A percentile compares a stretch with the other conserved stretches of the same genome.
These are phyloP conservation scores for Olivierus martensii DNA, from an alignment of 1,140 invertebrate species.

Conservation along the genomic window DNA sequence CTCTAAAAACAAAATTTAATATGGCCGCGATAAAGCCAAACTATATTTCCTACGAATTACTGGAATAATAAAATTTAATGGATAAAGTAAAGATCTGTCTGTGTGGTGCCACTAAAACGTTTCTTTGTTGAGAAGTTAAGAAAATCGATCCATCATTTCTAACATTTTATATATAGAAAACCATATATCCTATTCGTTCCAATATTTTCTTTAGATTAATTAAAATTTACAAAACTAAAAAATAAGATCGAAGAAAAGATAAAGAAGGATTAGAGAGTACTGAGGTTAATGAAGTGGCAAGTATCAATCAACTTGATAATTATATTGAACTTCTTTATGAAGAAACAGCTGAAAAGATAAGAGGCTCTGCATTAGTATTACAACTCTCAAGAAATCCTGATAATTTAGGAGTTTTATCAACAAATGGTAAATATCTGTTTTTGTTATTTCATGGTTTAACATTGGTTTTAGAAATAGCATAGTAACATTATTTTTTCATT, in stretches of 20 bases:
- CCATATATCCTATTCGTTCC: background rate
- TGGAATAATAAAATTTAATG: too few relatives aligned
- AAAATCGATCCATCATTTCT: too few relatives aligned
- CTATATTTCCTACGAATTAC: too few relatives aligned
- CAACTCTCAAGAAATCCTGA: conserved; percentile 82
- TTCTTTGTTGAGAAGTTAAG: background rate
- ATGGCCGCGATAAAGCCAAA: too few relatives aligned
- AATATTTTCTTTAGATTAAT: background rate
- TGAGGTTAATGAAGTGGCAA: conserved; percentile 44
- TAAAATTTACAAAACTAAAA: background rate
- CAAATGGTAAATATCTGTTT: conserved; percentile 40
- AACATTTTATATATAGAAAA: background rate
- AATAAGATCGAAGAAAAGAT: conserved; percentile 27
- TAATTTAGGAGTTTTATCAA: conserved; percentile 81
- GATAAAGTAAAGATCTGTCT: too few relatives aligned
- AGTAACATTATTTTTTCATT: too few relatives aligned
- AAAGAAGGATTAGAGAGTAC: conserved; percentile 23
- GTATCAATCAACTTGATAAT: conserved; percentile 57
- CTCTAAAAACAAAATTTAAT: too few relatives aligned
- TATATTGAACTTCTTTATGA: conserved; percentile 97
- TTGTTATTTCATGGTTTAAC: too few relatives aligned
- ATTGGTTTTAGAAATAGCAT: too few relatives aligned
- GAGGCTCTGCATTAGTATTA: conserved; percentile 79
- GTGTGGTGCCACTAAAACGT: background rate
- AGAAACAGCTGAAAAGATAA: conserved; percentile 80